A percentile compares a stretch with the other conserved stretches of the same genome.
Conservation (phyloP, 2,888 invertebrate species). For the Stenolophus ochropezus region DNA sequence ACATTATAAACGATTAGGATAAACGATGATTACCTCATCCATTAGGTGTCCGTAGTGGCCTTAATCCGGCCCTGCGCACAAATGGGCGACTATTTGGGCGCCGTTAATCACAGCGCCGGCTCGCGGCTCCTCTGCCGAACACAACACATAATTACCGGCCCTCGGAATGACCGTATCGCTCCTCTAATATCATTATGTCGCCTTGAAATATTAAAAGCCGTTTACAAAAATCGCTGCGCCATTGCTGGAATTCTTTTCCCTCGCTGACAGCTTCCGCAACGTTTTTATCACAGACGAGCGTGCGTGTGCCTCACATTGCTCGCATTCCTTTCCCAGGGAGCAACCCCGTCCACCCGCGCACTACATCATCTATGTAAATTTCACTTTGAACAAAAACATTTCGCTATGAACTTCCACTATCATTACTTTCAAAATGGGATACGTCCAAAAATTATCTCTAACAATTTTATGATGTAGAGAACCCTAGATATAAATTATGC, state of each 20-base stretch:
- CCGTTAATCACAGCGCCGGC: conserved; percentile 42
- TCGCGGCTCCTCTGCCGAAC: conserved; percentile 15
- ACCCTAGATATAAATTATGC: too few species aligned
- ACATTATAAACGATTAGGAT: conserved; percentile 56
- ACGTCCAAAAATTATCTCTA: not conserved
- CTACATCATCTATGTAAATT: conserved; percentile 39
- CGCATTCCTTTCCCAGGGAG: not conserved
- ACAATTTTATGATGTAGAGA: too few species aligned
- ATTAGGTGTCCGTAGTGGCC: conserved; percentile 40
- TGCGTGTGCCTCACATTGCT: conserved; percentile 28
- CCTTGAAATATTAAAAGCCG: conserved; percentile 37
- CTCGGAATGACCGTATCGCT: conserved; percentile 27
- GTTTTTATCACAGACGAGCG: conserved; percentile 28
- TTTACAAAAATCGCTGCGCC: conserved; percentile 43
- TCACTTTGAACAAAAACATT: conserved; percentile 18
- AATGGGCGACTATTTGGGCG: conserved; percentile 48
- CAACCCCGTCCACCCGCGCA: not conserved
- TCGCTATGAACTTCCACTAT: not conserved
- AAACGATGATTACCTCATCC: conserved; percentile 58
- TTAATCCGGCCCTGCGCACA: conserved; percentile 51
- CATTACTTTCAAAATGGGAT: not conserved
- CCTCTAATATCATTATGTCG: conserved; percentile 41
- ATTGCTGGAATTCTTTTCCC: conserved; percentile 39
- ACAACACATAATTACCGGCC: conserved; percentile 38
- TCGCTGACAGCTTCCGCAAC: conserved; percentile 50